Evolutionary conservation across 1,140 invertebrate genomes (phyloP).

Genomic region (Cydia strobilella): DNA sequence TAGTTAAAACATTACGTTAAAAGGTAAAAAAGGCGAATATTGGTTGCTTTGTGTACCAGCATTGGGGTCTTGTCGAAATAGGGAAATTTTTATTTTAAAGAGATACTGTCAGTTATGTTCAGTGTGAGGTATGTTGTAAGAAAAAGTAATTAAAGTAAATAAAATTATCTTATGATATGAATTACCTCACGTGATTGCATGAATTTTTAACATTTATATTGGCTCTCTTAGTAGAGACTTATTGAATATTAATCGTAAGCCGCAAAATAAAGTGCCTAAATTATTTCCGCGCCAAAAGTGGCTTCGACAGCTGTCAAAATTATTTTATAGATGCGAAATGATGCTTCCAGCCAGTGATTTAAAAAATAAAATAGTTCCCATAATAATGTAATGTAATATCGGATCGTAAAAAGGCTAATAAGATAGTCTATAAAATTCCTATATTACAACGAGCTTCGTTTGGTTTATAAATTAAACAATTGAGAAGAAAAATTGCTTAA

Average conservation of each 20-base stretch:
- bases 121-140: not conserved
- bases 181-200: not conserved
- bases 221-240: not conserved
- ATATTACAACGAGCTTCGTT: too few relatives aligned
- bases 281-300: not conserved
- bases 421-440: not conserved
- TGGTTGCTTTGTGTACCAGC: not conserved
- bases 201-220: not conserved
- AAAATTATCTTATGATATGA: not conserved
- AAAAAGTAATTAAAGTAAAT: not conserved
- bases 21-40: not conserved
- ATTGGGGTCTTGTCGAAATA: not conserved
- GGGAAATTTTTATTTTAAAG: not conserved
- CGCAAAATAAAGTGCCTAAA: not conserved
- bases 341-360: not conserved
- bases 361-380: not conserved
- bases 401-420: not conserved
- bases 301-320: not conserved
- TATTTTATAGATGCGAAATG: not conserved
- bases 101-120: constrained; percentile 9
- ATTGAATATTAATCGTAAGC: not conserved
- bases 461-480: not conserved
- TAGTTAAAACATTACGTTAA: not conserved
- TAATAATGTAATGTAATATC: not conserved
- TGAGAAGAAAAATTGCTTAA: not conserved